Base-by-base conservation (phyloP, 2,113 vertebrate genomes). In the Ursus arctos region DNA sequence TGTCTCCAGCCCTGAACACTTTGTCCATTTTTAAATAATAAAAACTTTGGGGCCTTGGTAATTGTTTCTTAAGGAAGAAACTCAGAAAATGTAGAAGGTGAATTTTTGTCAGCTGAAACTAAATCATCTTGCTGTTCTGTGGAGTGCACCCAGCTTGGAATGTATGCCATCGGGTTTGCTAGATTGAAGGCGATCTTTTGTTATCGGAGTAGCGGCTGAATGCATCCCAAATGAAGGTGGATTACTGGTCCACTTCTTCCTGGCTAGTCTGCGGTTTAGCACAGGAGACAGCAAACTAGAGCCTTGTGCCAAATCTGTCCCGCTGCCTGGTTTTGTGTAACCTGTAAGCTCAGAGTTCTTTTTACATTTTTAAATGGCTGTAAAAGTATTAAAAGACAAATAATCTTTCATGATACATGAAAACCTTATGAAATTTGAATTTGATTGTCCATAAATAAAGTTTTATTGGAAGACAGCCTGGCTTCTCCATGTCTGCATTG, bases 21-120 rank as follows among this genome's bases (percentile, higher is more conserved):
- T 97, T 95, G 26, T 96, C 91, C 81, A 80, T 96, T 97, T 98
- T 98, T 98, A 98, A 98, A 97, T 98, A 98, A 98, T 97, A 98
- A 98, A 98, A 98, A 98, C 95, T 98, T 97, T 97, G 93, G 85
- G 93, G 84, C 92, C 96, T 98, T 98, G 98, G 97, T 98, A 97
- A 98, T 98, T 98, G 89, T 97, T 98, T 98, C 97, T 94, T 90
- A 97, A 97, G 96, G 97, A 98, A 98, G 89, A 98, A 95, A 96
- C 98, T 98, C 95, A 97, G 93, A 97, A 98, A 98, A 97, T 97
- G 98, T 97, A 98, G 97, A 97, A 97, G 98, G 97, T 80, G 65
- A 97, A 96, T 94, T 98, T 98, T 94, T 98, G 71, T 97, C 88
- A 97, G 95, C 97, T 97, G 96, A 98, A 98, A 96, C 67, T 97